These are phyloP conservation scores for Hyposoter dolosus DNA, from an alignment of 2,888 invertebrate genomes.

Conservation along the genomic window DNA sequence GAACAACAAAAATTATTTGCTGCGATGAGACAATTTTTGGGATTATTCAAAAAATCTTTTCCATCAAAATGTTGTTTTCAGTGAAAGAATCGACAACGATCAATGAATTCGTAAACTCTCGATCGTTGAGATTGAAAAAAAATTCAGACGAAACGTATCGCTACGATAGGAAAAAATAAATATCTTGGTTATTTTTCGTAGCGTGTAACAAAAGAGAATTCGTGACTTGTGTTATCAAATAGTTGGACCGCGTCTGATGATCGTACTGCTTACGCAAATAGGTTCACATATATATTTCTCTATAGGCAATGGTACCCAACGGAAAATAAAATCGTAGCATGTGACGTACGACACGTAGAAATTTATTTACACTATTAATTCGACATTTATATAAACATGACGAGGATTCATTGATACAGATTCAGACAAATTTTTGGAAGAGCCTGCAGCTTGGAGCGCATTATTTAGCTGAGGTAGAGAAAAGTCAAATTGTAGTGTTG, in stretches of 20 bases:
- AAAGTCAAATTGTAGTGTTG: background rate
- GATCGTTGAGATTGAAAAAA: background rate
- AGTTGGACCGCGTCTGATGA: slow-evolving; percentile 48
- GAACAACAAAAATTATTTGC: too few species aligned
- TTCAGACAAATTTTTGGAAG: background rate
- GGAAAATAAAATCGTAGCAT: slow-evolving; percentile 12
- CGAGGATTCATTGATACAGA: background rate
- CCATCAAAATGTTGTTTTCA: background rate
- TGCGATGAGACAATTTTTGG: too few species aligned
- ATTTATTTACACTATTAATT: slow-evolving; percentile 10
- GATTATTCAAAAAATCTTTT: too few species aligned
- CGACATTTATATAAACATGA: background rate
- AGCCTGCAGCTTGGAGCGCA: background rate
- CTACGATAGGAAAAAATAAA: background rate
- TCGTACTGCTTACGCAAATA: slow-evolving; percentile 45
- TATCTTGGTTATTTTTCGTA: slow-evolving; percentile 47
- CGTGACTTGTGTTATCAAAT: slow-evolving; percentile 70
- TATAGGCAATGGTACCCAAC: background rate
- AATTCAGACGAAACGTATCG: background rate
- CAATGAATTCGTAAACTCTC: too few species aligned
- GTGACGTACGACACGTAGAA: background rate
- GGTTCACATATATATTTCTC: background rate
- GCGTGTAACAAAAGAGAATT: slow-evolving; percentile 64
- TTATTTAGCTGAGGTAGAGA: background rate
- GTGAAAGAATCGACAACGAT: too few species aligned